phyloP scores from a whole-genome alignment of 2,888 invertebrate species.

The Geotrupes spiniger region DNA sequence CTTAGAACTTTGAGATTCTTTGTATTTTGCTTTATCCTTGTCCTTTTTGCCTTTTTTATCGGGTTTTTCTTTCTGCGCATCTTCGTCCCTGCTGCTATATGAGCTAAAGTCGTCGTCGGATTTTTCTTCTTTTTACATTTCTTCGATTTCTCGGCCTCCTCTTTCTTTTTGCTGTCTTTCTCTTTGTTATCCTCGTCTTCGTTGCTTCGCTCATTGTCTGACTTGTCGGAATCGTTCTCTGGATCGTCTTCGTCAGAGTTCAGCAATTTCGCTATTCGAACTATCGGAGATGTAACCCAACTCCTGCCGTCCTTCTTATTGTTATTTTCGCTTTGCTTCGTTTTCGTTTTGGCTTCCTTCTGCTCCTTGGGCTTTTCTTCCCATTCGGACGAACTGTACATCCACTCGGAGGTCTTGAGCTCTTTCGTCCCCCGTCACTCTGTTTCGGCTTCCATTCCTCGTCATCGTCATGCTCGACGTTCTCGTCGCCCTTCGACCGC shows the following conservation, averaged over 20 bases:
- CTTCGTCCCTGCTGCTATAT: slow-evolving; percentile 67
- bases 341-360: slow-evolving; percentile 63
- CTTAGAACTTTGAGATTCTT: slow-evolving; percentile 48
- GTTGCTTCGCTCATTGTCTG: slow-evolving; percentile 63
- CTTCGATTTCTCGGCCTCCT: slow-evolving; percentile 53
- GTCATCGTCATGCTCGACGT: slow-evolving; percentile 56
- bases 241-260: slow-evolving; percentile 87
- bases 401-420: slow-evolving; percentile 89
- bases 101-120: slow-evolving; percentile 71
- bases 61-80: slow-evolving; percentile 59
- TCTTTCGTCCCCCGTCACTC: slow-evolving; percentile 61
- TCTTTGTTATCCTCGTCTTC: slow-evolving; percentile 70
- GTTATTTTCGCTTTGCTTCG: slow-evolving; percentile 78
- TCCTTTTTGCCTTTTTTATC: slow-evolving; percentile 49
- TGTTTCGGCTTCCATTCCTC: slow-evolving; percentile 68
- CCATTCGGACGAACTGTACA: slow-evolving; percentile 69
- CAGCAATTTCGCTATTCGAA: slow-evolving; percentile 74
- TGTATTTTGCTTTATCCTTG: slow-evolving; percentile 47
- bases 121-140: slow-evolving; percentile 59
- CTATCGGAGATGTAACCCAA: slow-evolving; percentile 88
- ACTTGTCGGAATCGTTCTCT: slow-evolving; percentile 79
- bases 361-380: slow-evolving; percentile 67
- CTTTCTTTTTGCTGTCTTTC: slow-evolving; percentile 64
- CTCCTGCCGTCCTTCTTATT: slow-evolving; percentile 94
- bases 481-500: slow-evolving; percentile 73